phyloP scores from a whole-genome alignment of 35 echinoderm and acorn worm species.

The Heliocidaris tuberculata region DNA sequence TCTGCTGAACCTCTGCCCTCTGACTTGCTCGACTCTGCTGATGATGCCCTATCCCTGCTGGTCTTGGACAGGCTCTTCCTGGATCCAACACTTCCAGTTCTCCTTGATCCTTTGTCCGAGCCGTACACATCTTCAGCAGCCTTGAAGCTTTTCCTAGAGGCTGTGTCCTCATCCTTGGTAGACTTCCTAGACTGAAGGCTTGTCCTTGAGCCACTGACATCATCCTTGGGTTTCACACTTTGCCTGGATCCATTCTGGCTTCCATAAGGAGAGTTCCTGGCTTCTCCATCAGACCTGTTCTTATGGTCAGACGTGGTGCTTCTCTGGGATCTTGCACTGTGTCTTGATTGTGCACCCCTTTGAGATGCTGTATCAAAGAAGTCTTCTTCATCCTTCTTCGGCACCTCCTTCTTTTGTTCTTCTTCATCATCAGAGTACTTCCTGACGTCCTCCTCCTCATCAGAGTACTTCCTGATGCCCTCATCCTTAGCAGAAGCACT shows the following conservation, averaged over 20 bases:
- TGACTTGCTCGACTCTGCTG: constrained; percentile 55
- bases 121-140: constrained; percentile 47
- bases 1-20: neutral
- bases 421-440: constrained; percentile 22
- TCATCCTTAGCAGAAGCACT: constrained; percentile 35
- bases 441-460: constrained; percentile 5
- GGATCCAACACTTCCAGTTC: constrained; percentile 1
- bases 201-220: constrained; percentile 33
- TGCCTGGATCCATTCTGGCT: constrained; percentile 8
- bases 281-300: neutral
- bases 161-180: neutral
- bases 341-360: neutral
- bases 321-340: neutral
- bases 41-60: constrained; percentile 27
- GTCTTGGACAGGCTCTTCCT: neutral
- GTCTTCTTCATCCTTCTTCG: constrained; percentile 17
- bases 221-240: constrained; percentile 11
- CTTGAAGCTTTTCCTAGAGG: constrained; percentile 49
- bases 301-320: neutral
- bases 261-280: constrained; percentile 14
- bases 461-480: neutral
- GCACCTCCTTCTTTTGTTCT: neutral
- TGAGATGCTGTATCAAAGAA: constrained; percentile 45
- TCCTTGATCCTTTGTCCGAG: constrained; percentile 30
- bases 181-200: constrained; percentile 48